Evolutionary conservation across 2,888 invertebrate species (phyloP), one percentile per base, ranked within the genome.

Genomic region (Catocala fraxini): DNA sequence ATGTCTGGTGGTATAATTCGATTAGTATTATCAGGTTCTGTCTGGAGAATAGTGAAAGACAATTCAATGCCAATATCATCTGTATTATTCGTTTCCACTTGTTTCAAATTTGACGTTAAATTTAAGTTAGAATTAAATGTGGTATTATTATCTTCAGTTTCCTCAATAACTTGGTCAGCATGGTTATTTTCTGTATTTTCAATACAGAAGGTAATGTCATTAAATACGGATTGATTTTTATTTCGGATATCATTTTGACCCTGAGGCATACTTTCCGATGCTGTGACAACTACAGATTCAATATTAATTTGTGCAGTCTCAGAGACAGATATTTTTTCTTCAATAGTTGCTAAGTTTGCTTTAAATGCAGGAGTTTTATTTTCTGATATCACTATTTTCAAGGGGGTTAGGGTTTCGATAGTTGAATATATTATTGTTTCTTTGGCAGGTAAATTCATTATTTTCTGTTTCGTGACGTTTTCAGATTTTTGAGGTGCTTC

Each of bases 341-440:
- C 80, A 35, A 80, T 65, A 62, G 77, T 80, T 73, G 85, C 86
- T 57, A 89, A 34, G 12, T 77, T 60, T 33, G 87, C 91, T 57
- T 84, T 89, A 33, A 79, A 77, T 49, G 75, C 51, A 34, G 81
- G 79, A 41, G 73, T 64, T 52, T 74, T 73, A 58, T 71, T 82
- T 70, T 90, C 85, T n/a, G 78, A 77, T 61, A 89, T 76, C 4
- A 85, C 43, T 49, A 88, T 59, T 65, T 76, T 81, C 35, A 72
- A 79, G 12, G 88, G 83, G 42, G 70, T 57, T n/a, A 70, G 68
- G 10, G 75, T 63, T 71, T 80, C 77, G 25, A 84, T 80, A 54
- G 68, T 41, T 6, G 81, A 77, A 53, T 84, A 65, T 63, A 76
- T 71, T 13, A 86, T 78, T 25, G 76, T 62, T 70, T 86, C 77